phyloP scores from a whole-genome alignment of 2,888 invertebrate genomes.

The Bedellia somnulentella region DNA sequence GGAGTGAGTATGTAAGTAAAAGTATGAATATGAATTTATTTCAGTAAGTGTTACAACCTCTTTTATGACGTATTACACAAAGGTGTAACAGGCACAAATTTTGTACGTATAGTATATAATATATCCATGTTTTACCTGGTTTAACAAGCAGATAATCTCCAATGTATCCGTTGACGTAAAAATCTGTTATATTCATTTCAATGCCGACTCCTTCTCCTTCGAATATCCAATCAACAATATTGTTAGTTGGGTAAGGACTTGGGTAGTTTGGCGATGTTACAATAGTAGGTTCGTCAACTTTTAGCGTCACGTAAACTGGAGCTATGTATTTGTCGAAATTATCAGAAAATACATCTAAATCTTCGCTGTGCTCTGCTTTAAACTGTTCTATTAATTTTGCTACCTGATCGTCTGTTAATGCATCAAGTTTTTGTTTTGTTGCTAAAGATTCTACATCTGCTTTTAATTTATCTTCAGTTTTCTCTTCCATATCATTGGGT shows the following conservation, averaged over 20 bases:
- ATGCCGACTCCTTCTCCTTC: slow-evolving; percentile 37
- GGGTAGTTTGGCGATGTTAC: slow-evolving; percentile 35
- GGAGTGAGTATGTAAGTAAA: too few relatives aligned
- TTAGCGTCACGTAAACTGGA: slow-evolving; percentile 19
- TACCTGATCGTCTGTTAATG: slow-evolving; percentile 19
- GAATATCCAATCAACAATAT: slow-evolving; percentile 33
- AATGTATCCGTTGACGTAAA: slow-evolving; percentile 27
- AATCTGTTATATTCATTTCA: slow-evolving; percentile 39
- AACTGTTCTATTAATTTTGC: slow-evolving; percentile 22
- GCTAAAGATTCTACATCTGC: too few relatives aligned
- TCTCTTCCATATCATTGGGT: too few relatives aligned
- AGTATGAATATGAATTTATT: too few relatives aligned
- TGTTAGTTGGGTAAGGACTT: slow-evolving; percentile 24
- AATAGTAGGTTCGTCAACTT: slow-evolving; percentile 19
- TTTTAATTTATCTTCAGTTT: too few relatives aligned
- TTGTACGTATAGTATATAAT: too few relatives aligned
- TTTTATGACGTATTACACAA: too few relatives aligned
- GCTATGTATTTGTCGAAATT: slow-evolving; percentile 15
- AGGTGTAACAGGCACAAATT: too few relatives aligned
- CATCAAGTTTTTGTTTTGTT: slow-evolving; percentile 15
- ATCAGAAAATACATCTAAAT: slow-evolving; percentile 17
- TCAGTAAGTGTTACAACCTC: too few relatives aligned
- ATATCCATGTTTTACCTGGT: too few relatives aligned
- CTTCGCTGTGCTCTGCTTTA: slow-evolving; percentile 14
- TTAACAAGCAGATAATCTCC: slow-evolving; percentile 41